Evolutionary conservation across 2,888 invertebrate genomes (phyloP).

Genomic region (Hirtodrosophila alboralis): DNA sequence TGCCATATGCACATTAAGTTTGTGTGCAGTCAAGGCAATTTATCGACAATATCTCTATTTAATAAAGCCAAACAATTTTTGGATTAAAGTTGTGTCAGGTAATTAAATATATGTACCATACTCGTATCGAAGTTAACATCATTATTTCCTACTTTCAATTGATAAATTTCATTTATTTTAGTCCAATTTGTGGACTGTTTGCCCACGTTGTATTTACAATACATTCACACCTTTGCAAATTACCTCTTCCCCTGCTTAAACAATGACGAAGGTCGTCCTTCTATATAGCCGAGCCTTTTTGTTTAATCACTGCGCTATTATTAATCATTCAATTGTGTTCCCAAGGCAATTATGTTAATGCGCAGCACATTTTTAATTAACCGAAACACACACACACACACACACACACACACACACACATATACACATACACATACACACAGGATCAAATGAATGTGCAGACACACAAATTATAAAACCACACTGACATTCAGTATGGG

Average conservation of each 20-base stretch:
- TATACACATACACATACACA: conserved; percentile 17
- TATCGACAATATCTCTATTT: conserved; percentile 12
- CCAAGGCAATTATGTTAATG: conserved; percentile 72
- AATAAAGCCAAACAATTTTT: neutral
- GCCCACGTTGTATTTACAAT: no score
- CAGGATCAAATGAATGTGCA: no score
- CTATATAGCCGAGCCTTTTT: conserved; percentile 33
- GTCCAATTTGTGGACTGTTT: no score
- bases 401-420: conserved; percentile 9
- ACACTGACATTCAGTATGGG: conserved; percentile 36
- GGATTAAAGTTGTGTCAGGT: conserved; percentile 1
- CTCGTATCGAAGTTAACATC: neutral
- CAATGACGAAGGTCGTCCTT: conserved; percentile 55
- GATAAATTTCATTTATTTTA: neutral
- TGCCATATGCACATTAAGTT: conserved; percentile 13
- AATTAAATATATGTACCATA: conserved; percentile 18
- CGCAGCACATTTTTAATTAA: conserved; percentile 70
- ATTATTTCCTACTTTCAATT: no score
- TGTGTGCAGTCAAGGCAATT: conserved; percentile 12
- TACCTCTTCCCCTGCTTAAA: no score
- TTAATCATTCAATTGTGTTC: conserved; percentile 74
- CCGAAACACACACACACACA: conserved; percentile 37
- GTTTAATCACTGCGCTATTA: conserved; percentile 66
- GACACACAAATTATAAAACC: conserved; percentile 32
- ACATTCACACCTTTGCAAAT: no score